A percentile compares a stretch with the other conserved stretches of the same genome.
Conservation (phyloP, 2,797 vertebrate species). For the Pristis pectinata region DNA sequence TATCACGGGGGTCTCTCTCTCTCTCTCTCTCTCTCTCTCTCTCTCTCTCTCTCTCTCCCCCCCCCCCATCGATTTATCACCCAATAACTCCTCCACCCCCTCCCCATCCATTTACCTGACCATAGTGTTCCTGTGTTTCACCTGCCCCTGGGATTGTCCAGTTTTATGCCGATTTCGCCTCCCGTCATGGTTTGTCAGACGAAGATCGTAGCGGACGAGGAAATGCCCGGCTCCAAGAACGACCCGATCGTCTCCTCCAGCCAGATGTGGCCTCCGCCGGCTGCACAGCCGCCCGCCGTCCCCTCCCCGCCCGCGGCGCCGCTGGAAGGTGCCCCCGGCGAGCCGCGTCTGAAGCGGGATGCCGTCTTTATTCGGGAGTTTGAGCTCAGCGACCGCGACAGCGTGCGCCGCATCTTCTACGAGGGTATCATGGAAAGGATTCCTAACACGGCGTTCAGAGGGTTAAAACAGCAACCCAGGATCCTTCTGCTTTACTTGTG, state of each 20-base stretch:
- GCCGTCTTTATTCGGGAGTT: slow-evolving; percentile 82
- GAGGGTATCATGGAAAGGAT: slow-evolving; percentile 93
- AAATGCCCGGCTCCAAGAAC: slow-evolving; percentile 79
- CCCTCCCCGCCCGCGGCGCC: slow-evolving; percentile 41
- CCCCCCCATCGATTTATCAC: background rate
- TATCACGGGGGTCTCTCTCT: background rate
- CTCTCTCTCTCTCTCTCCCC: too few species aligned
- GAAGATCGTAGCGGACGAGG: slow-evolving; percentile 92
- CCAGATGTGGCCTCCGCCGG: slow-evolving; percentile 75
- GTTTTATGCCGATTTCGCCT: slow-evolving; percentile 93
- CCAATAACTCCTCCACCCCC: background rate
- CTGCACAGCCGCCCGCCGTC: slow-evolving; percentile 44
- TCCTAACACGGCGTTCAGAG: slow-evolving; percentile 87
- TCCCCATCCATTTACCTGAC: background rate
- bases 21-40: background rate
- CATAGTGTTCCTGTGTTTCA: background rate
- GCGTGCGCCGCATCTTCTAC: slow-evolving; percentile 86
- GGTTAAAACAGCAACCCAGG: slow-evolving; percentile 75
- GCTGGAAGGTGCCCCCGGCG: slow-evolving; percentile 43
- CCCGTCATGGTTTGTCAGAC: slow-evolving; percentile 98
- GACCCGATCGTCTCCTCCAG: slow-evolving; percentile 69
- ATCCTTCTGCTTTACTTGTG: slow-evolving; percentile 79
- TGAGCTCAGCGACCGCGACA: slow-evolving; percentile 72
- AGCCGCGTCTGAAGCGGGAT: slow-evolving; percentile 59
- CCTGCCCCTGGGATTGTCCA: too few species aligned